These are phyloP conservation scores for Halcyon smyrnensis DNA, from an alignment of 2,797 vertebrate species.

Conservation along the genomic window DNA sequence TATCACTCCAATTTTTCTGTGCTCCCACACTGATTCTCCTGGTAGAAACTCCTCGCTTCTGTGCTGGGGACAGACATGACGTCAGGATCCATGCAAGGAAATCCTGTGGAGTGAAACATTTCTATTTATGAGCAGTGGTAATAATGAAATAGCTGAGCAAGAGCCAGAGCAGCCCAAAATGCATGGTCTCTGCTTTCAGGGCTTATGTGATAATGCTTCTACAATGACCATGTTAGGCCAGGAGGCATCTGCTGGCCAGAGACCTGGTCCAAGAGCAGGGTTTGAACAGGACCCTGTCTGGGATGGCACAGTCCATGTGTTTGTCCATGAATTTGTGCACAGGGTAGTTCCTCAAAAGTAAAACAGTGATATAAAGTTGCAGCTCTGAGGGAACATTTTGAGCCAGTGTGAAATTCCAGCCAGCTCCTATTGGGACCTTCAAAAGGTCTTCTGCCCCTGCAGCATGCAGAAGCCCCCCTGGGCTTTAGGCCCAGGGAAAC, in stretches of 20 bases:
- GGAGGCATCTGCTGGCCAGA: neutral
- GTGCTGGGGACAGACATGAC: neutral
- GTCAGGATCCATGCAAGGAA: neutral
- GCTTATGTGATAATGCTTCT: accelerated
- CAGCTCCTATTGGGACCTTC: neutral
- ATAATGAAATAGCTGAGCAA: neutral
- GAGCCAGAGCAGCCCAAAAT: accelerated
- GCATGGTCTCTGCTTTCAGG: neutral
- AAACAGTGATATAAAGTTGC: neutral
- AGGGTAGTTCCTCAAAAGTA: neutral
- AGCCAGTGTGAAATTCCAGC: neutral
- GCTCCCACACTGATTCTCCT: neutral
- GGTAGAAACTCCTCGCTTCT: neutral
- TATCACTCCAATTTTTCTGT: neutral
- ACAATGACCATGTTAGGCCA: accelerated
- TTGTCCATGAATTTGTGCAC: neutral
- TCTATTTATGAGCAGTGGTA: neutral
- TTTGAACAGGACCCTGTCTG: neutral
- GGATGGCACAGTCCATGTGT: accelerated
- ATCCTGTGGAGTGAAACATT: neutral
- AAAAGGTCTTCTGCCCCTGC: neutral
- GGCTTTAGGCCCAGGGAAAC: neutral
- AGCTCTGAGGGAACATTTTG: neutral
- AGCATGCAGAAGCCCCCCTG: neutral
- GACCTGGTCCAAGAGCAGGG: accelerated